Base-by-base conservation (phyloP, 1,140 invertebrate genomes). In the Pseudoatta argentina region DNA sequence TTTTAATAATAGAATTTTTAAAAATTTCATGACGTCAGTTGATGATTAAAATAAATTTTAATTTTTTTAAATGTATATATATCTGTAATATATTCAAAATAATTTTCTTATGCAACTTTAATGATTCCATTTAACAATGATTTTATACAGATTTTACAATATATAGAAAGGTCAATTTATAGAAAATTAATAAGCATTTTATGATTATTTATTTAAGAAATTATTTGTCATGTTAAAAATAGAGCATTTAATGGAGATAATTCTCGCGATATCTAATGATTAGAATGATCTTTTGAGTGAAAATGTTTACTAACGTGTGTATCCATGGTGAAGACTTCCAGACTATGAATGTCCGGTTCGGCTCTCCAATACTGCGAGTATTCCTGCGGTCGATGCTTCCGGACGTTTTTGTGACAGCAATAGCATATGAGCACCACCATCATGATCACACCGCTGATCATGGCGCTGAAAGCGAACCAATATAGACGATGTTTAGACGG, bases 291-390 rank as follows among this genome's bases (percentile, higher is more conserved):
- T 57, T 53, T 24, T 12, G 12, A 27, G 14, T 12, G 16, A 27
- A n/a, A 57, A 61, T 48, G 10, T 12, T 63, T 2, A 34, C 88
- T 96, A 93, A 97, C 92, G 82, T 95, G 94, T 34, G 95, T 93
- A 87, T 96, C 96, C 53, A 96, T 96, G 69, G 96, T 96, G 93
- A 96, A 97, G 61, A 97, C 96, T 93, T 96, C 96, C 92, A 96
- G 93, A 78, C 93, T 96, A 61, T 96, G 96, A 86, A 96, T 94
- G 90, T 96, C 96, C 30, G 95, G 95, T 86, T 96, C 96, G 72
- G 92, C 76, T 85, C 96, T 92, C 96, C 96, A 96, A 87, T 96
- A 96, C 72, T 95, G 95, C 73, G 96, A 95, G 82, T 96, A 95
- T 89, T 96, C 96, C 71, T 95, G 95, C 21, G 96, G 95, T 91